Conservation (phyloP, 1,140 invertebrate genomes). For the Tetramorium alpestre region DNA sequence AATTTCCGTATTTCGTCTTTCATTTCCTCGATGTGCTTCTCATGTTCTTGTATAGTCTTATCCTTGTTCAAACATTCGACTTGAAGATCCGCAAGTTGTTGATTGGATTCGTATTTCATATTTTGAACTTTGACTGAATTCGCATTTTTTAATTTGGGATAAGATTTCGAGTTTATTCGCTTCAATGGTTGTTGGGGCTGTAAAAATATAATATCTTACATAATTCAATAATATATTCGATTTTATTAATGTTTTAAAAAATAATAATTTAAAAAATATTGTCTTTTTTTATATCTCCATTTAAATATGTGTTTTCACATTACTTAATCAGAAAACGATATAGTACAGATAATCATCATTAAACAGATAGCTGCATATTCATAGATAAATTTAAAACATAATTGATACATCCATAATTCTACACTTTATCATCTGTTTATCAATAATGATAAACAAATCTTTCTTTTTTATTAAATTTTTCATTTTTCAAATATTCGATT, state of each 20-base stretch:
- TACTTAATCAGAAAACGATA: background rate
- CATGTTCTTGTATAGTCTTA: slow-evolving; percentile 81
- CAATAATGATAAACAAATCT: background rate
- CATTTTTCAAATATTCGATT: background rate
- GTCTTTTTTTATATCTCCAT: background rate
- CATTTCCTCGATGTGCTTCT: slow-evolving; percentile 80
- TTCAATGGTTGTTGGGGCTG: slow-evolving; percentile 80
- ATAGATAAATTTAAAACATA: slow-evolving; percentile 3
- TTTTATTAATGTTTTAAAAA: background rate
- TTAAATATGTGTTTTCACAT: too few species aligned
- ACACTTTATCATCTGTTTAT: background rate
- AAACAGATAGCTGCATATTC: background rate
- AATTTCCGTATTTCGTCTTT: slow-evolving; percentile 73
- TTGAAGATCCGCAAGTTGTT: slow-evolving; percentile 82
- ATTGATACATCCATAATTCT: background rate
- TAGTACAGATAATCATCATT: background rate
- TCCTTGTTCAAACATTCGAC: slow-evolving; percentile 82
- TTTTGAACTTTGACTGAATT: slow-evolving; percentile 55
- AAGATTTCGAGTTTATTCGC: slow-evolving; percentile 61
- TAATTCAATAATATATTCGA: slow-evolving; percentile 11
- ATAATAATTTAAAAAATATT: background rate
- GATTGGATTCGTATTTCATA: slow-evolving; percentile 73
- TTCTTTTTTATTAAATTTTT: background rate
- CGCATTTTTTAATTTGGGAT: slow-evolving; percentile 67
- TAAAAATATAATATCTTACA: slow-evolving; percentile 33